Conservation (phyloP, 2,113 vertebrate species). For the Mustelus asterias region DNA sequence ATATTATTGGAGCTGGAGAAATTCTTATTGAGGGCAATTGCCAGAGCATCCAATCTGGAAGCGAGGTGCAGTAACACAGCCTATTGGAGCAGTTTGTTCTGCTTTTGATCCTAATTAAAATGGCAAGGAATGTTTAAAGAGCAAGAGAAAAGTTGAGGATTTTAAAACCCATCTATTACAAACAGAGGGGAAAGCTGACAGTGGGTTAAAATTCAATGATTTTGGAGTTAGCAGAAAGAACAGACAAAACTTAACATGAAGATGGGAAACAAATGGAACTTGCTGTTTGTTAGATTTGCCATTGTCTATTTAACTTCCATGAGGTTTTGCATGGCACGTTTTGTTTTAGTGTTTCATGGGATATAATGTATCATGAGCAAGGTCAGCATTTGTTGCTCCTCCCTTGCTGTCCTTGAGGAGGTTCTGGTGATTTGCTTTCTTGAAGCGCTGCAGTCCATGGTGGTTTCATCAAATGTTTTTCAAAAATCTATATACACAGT, state of each 20-base stretch:
- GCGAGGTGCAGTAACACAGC: not conserved
- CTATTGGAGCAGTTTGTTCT: not conserved
- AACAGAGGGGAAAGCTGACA: not conserved
- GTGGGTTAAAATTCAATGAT: not conserved
- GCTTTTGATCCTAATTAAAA: not conserved
- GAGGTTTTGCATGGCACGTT: not conserved
- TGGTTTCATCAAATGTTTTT: too few species aligned
- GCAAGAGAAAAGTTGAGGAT: not conserved
- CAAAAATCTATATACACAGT: too few species aligned
- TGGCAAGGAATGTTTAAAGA: not conserved
- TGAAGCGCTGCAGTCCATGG: too few species aligned
- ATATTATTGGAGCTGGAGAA: not conserved
- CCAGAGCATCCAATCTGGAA: not conserved
- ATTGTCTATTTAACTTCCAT: not conserved
- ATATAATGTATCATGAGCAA: too few species aligned
- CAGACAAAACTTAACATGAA: not conserved
- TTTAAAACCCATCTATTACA: not conserved
- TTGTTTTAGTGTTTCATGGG: too few species aligned
- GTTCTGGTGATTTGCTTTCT: too few species aligned
- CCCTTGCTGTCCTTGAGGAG: too few species aligned
- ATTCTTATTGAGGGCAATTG: not conserved
- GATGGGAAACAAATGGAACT: not conserved
- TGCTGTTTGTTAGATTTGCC: not conserved
- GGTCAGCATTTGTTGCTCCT: too few species aligned
- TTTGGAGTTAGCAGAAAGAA: not conserved